A percentile compares a stretch with the other conserved stretches of the same genome.
These are phyloP conservation scores for Heliconius charithonia DNA, from an alignment of 2,888 invertebrate genomes.

Conservation along the genomic window DNA sequence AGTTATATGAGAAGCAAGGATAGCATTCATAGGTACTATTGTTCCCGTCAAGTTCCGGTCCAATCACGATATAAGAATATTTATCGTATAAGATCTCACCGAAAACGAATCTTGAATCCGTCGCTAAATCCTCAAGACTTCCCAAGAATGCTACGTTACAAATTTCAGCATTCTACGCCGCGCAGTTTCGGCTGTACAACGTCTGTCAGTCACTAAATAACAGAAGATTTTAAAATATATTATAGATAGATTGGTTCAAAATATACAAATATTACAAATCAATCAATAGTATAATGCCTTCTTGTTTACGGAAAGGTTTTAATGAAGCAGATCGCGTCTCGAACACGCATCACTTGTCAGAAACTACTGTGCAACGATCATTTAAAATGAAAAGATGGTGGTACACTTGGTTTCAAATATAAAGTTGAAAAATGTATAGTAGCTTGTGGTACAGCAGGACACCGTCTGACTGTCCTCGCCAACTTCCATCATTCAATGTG, in stretches of 20 bases:
- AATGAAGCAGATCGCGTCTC: slow-evolving; percentile 31
- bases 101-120: too few species aligned
- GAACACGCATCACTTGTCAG: slow-evolving; percentile 31
- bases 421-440: too few species aligned
- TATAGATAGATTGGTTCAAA: not conserved
- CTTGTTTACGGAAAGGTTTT: slow-evolving; percentile 34
- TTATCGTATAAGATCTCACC: too few species aligned
- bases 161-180: not conserved
- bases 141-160: too few species aligned
- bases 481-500: not conserved
- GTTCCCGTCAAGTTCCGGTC: too few species aligned
- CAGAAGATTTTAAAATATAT: not conserved
- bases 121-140: too few species aligned
- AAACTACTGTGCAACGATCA: slow-evolving; percentile 30
- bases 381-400: slow-evolving; percentile 6
- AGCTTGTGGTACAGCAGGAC: too few species aligned
- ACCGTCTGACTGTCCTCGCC: too few species aligned
- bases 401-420: slow-evolving; percentile 4
- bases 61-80: too few species aligned
- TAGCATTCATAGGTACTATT: too few species aligned
- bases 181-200: not conserved
- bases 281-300: slow-evolving; percentile 1
- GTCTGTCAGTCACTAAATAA: not conserved
- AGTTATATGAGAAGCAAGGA: too few species aligned
- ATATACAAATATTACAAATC: not conserved